A percentile compares a stretch with the other conserved stretches of the same genome.
These are phyloP conservation scores for Montipora efflorescens DNA, from an alignment of 64 coral and sea anemone genomes.

Conservation along the genomic window DNA sequence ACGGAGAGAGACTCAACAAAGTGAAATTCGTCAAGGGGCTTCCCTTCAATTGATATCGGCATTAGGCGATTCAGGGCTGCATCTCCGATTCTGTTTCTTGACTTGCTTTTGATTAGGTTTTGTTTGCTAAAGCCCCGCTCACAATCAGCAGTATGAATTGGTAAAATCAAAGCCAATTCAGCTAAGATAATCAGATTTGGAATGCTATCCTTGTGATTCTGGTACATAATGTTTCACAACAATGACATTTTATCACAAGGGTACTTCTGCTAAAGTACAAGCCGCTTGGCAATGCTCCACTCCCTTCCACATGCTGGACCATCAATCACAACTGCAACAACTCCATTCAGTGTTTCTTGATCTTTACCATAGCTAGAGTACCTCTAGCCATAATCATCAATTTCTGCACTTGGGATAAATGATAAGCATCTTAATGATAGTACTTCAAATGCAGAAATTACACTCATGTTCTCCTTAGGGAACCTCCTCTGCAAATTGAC, in stretches of 20 bases:
- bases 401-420: constrained; percentile 18
- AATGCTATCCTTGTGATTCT: constrained; percentile 15
- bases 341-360: constrained; percentile 9
- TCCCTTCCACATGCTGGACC: background rate
- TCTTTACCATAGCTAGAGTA: background rate
- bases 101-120: constrained; percentile 37
- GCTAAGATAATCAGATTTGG: constrained; percentile 29
- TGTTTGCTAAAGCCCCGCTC: constrained; percentile 26
- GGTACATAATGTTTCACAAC: constrained; percentile 30
- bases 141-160: constrained; percentile 23
- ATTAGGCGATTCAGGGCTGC: constrained; percentile 45
- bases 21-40: constrained; percentile 35
- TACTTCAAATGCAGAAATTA: constrained; percentile 15
- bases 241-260: constrained; percentile 21
- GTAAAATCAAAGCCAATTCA: constrained; percentile 27
- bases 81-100: constrained; percentile 34
- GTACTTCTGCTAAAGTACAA: constrained; percentile 8
- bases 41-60: constrained; percentile 46
- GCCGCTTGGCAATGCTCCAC: constrained; percentile 13
- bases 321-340: constrained; percentile 28
- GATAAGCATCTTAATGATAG: constrained; percentile 5
- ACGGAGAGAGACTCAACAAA: background rate
- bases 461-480: constrained; percentile 9
- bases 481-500: constrained; percentile 29
- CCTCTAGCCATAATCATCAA: constrained; percentile 6